These are phyloP conservation scores for Uloborus diversus DNA, from an alignment of 1,140 invertebrate species.

Conservation along the genomic window DNA sequence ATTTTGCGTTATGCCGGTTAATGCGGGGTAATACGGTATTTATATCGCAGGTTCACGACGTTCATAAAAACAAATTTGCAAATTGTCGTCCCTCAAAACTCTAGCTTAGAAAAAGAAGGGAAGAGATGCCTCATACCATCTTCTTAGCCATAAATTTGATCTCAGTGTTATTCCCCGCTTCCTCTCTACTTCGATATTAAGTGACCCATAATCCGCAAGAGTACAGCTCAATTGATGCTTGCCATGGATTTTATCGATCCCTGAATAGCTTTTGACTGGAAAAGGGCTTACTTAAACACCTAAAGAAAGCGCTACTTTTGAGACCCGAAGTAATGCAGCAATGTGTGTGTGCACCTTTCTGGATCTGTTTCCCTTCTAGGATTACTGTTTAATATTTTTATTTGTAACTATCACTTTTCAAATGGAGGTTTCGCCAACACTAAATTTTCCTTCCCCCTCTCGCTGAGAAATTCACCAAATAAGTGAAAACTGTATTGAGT, in stretches of 20 bases:
- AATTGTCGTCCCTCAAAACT: too few relatives aligned
- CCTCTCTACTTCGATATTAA: not conserved
- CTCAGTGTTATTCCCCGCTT: not conserved
- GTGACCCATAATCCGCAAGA: conserved; percentile 12
- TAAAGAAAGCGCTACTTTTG: not conserved
- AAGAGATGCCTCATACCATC: not conserved
- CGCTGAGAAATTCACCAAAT: too few relatives aligned
- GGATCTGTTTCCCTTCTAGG: not conserved
- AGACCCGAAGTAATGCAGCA: not conserved
- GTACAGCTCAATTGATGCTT: conserved; percentile 4
- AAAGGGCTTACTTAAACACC: not conserved
- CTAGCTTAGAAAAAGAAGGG: too few relatives aligned
- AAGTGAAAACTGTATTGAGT: too few relatives aligned
- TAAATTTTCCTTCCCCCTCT: too few relatives aligned
- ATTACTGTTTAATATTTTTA: too few relatives aligned
- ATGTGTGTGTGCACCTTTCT: not conserved
- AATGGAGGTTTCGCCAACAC: too few relatives aligned
- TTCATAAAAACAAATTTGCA: too few relatives aligned
- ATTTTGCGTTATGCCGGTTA: too few relatives aligned
- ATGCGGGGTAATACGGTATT: too few relatives aligned
- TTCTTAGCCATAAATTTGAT: not conserved
- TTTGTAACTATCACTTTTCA: too few relatives aligned
- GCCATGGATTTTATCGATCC: not conserved
- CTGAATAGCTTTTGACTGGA: not conserved
- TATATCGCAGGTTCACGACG: too few relatives aligned